Evolutionary conservation across 2,797 vertebrate species (phyloP).

Genomic region (Ptychobarbus kaznakovi): DNA sequence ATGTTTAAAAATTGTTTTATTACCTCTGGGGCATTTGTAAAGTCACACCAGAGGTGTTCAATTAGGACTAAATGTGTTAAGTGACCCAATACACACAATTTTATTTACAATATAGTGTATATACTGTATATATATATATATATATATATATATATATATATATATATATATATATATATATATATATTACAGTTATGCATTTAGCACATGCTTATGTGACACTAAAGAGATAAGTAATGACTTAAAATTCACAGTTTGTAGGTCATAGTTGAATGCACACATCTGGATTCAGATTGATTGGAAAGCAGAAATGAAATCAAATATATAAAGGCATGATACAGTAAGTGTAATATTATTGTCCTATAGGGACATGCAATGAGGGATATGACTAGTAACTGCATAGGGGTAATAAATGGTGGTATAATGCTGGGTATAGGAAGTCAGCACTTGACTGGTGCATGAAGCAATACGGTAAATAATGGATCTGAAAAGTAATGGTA

Average conservation of each 20-base stretch:
- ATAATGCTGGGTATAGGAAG: background rate
- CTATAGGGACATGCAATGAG: conserved; percentile 28
- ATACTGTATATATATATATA: too few species aligned
- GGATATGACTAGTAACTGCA: conserved; percentile 1
- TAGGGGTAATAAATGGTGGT: background rate
- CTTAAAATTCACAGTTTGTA: background rate
- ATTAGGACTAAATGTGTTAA: too few species aligned
- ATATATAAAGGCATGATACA: background rate
- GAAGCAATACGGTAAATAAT: conserved; percentile 24
- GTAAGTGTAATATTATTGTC: background rate
- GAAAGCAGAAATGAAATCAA: background rate
- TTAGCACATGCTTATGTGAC: background rate
- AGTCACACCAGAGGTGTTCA: too few species aligned
- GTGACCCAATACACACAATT: too few species aligned
- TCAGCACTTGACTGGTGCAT: background rate
- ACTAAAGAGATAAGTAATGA: background rate
- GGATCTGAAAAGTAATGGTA: conserved; percentile 24
- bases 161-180: background rate
- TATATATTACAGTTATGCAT: background rate
- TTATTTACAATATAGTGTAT: too few species aligned
- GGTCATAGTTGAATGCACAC: background rate
- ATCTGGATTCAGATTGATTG: background rate
- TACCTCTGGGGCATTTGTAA: too few species aligned
- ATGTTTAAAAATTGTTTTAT: too few species aligned
- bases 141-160: too few species aligned